These are phyloP conservation scores for Habrosyne pyritoides DNA, from an alignment of 2,888 invertebrate genomes.

Conservation along the genomic window DNA sequence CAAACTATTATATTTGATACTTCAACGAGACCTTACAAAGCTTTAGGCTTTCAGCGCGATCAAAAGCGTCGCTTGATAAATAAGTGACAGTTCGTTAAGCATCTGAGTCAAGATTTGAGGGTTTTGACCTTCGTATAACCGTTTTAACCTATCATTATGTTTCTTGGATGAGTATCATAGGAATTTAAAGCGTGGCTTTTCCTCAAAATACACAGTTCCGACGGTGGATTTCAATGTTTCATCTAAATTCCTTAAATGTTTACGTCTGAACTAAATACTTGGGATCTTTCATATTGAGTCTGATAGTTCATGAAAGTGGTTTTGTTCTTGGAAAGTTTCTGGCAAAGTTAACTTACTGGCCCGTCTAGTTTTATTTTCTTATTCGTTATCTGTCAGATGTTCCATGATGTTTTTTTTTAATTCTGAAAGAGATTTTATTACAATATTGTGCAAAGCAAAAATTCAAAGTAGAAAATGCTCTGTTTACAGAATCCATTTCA, in stretches of 20 bases:
- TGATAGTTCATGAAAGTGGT: neutral
- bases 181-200: neutral
- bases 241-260: neutral
- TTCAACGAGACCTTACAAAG: neutral
- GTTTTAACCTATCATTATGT: neutral
- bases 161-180: neutral
- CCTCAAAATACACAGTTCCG: neutral
- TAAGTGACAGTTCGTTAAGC: neutral
- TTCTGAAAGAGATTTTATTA: too few relatives aligned
- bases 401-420: too few relatives aligned
- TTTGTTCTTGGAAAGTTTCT: neutral
- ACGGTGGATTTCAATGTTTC: neutral
- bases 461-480: too few relatives aligned
- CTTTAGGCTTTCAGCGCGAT: neutral
- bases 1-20: neutral
- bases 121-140: neutral
- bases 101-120: neutral
- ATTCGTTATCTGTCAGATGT: too few relatives aligned
- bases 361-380: too few relatives aligned
- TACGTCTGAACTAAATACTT: neutral
- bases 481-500: too few relatives aligned
- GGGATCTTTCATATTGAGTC: neutral
- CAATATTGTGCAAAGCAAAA: too few relatives aligned
- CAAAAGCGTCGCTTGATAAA: neutral
- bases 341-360: too few relatives aligned